Evolutionary conservation across 2,113 vertebrate species (phyloP).

Genomic region (Lanius collurio): DNA sequence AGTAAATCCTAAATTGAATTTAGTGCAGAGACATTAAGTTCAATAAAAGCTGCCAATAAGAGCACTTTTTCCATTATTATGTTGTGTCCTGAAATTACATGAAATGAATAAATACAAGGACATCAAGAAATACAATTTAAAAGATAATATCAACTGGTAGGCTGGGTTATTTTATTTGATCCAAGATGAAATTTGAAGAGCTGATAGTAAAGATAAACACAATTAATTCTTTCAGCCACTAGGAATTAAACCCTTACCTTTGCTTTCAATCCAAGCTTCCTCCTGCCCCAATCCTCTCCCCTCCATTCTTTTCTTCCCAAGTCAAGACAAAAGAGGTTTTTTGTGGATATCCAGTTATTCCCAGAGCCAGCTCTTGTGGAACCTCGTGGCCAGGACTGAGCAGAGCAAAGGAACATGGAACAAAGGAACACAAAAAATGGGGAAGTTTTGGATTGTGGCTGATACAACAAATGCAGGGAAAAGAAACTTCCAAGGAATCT

Average conservation of each 20-base stretch:
- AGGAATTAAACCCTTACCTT: neutral
- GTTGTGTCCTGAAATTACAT: neutral
- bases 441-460: neutral
- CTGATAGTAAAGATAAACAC: neutral
- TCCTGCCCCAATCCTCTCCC: neutral
- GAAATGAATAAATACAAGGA: neutral
- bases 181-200: neutral
- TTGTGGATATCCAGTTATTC: neutral
- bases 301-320: neutral
- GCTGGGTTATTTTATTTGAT: neutral
- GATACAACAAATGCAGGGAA: neutral
- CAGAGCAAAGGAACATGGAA: neutral
- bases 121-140: neutral
- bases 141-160: neutral
- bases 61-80: neutral
- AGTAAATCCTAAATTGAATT: neutral
- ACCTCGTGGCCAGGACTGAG: rapidly evolving
- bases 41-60: neutral
- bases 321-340: neutral
- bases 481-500: neutral
- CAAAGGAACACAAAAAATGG: neutral
- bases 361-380: neutral
- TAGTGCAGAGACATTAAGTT: neutral
- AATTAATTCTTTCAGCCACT: neutral
- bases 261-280: neutral